Evolutionary conservation across 2,113 vertebrate genomes (phyloP).

Genomic region (Poeciliopsis prolifica): DNA sequence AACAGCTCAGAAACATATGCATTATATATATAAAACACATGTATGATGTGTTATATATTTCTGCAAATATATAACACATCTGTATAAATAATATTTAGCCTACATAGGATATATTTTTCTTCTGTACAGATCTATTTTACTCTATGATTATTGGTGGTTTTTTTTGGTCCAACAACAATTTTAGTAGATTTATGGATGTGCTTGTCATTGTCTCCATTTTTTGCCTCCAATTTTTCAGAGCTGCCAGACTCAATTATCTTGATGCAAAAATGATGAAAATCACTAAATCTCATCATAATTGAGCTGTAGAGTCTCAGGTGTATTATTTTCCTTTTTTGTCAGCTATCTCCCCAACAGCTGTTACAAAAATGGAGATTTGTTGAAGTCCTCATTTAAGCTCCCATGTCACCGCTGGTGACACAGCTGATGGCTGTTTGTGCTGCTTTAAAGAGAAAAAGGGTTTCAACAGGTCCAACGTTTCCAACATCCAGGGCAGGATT

Average conservation of each 20-base stretch:
- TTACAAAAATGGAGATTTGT: slow-evolving; percentile 34
- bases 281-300: slow-evolving; percentile 47
- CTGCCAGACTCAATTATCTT: slow-evolving; percentile 40
- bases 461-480: slow-evolving; percentile 16
- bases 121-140: neutral
- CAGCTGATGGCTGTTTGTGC: slow-evolving; percentile 14
- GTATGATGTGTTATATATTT: neutral
- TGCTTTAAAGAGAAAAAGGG: neutral
- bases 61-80: neutral
- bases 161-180: neutral
- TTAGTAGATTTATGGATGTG: neutral
- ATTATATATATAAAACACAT: too few species aligned
- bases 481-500: slow-evolving; percentile 5
- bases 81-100: neutral
- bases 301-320: slow-evolving; percentile 39
- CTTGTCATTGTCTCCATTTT: slow-evolving; percentile 9
- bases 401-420: slow-evolving; percentile 1
- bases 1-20: too few species aligned
- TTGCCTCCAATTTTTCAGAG: slow-evolving; percentile 19
- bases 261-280: slow-evolving; percentile 36
- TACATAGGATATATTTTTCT: neutral
- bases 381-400: slow-evolving; percentile 24
- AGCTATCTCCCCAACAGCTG: slow-evolving; percentile 29
- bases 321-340: slow-evolving; percentile 41
- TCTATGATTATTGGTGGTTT: neutral